Evolutionary conservation across 2,797 vertebrate genomes (phyloP), one percentile per base, ranked within the genome.

Genomic region (Peromyscus aztecus): DNA sequence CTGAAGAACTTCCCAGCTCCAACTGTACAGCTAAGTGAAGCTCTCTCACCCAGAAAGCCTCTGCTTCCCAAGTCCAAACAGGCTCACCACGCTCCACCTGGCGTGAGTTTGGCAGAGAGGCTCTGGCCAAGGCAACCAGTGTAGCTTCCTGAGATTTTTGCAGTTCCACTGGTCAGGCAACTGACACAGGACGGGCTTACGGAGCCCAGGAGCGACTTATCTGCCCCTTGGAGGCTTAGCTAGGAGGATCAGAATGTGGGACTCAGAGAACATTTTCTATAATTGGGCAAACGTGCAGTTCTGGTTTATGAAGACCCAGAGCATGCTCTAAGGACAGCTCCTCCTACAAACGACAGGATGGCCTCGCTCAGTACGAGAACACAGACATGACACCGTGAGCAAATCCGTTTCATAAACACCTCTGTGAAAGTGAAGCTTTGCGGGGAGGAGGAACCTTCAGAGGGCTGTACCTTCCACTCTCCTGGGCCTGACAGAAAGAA

Each of bases 221-320:
- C 57, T 69, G 69, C 14, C 24, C 90, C 52, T 93, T 90, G 57
- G 84, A 90, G 52, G 76, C 95, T 37, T 9, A 55, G 3, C 65
- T 91, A 73, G 17, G n/a, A 78, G 85, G n/a, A 73, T 65, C 29
- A 75, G 93, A 90, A 43, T 19, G 73, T 86, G 13, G 31, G 63
- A 87, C 46, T 84, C 65, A 87, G 69, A 95, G 61, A 55, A 76
- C 52, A 29, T 55, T 61, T 67, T 81, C 61, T 40, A 57, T 12
- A 29, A 91, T 55, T 83, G 89, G 65, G 55, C 84, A 84, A 90
- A 75, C 23, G 40, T 8, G 57, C 7, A 92, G 85, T 77, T 96
- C 95, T 63, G 37, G 89, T 95, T 95, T 93, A 57, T n/a, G 93
- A 82, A 94, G 34, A 75, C 55, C 34, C 37, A 81, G 46, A 73